Conservation (phyloP, 92 coral and sea anemone genomes). For the Phymanthus crucifer region DNA sequence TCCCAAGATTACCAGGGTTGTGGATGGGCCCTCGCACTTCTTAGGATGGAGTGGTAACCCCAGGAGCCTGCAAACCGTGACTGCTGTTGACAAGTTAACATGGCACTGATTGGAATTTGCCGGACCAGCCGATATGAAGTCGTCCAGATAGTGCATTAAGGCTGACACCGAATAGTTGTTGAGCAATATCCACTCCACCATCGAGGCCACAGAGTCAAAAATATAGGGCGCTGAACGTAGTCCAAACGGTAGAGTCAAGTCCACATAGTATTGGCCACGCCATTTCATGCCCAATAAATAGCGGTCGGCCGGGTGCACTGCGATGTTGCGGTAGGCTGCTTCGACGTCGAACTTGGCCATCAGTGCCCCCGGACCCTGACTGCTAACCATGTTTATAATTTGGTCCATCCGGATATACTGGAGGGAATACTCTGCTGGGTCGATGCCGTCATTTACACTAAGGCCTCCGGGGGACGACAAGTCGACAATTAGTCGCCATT, state of each 20-base stretch:
- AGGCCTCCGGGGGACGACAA: constrained; percentile 14
- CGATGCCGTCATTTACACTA: constrained; percentile 46
- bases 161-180: neutral
- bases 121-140: constrained; percentile 3
- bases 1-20: constrained; percentile 31
- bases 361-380: constrained; percentile 35
- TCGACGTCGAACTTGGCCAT: constrained; percentile 44
- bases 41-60: neutral
- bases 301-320: constrained; percentile 23
- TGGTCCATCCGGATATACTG: constrained; percentile 29
- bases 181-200: constrained; percentile 17
- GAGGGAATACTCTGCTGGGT: constrained; percentile 13
- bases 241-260: constrained; percentile 19
- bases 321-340: constrained; percentile 24
- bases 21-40: neutral
- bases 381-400: constrained; percentile 11
- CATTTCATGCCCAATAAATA: constrained; percentile 47
- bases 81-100: constrained; percentile 1
- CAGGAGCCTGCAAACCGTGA: neutral
- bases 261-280: constrained; percentile 42
- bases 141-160: constrained; percentile 5
- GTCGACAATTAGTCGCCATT: constrained; percentile 29
- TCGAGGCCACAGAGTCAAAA: constrained; percentile 6
- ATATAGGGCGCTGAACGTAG: constrained; percentile 16
- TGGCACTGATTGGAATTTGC: neutral